Evolutionary conservation across 2,113 vertebrate species (phyloP).

Genomic region (Hydrochoerus hydrochaeris): DNA sequence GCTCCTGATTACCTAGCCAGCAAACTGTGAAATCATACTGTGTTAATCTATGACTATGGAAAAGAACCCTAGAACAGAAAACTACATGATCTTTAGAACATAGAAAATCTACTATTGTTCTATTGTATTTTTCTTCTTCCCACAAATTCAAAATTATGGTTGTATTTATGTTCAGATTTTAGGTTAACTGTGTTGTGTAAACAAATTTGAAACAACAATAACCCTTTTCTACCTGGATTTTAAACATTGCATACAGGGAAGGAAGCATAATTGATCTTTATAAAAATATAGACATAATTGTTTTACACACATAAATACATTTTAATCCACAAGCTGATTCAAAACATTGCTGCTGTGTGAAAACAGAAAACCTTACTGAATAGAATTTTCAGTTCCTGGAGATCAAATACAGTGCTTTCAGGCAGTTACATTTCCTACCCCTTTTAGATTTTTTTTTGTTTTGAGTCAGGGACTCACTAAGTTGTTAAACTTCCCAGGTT

Average conservation of each 20-base stretch:
- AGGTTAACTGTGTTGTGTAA: neutral
- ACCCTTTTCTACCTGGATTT: neutral
- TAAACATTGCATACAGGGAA: neutral
- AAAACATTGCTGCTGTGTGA: neutral
- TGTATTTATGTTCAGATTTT: neutral
- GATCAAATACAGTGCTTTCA: neutral
- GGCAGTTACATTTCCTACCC: neutral
- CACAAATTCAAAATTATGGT: neutral
- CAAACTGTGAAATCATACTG: neutral
- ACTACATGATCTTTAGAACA: neutral
- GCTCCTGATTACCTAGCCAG: conserved; percentile 24
- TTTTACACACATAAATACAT: neutral
- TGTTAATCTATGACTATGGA: neutral
- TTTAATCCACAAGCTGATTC: neutral
- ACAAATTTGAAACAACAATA: neutral
- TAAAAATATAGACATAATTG: neutral
- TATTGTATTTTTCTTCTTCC: neutral
- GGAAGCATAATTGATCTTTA: neutral
- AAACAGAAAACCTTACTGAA: neutral
- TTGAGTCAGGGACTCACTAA: neutral
- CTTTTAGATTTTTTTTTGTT: neutral
- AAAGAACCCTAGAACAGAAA: neutral
- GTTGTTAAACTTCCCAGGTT: neutral
- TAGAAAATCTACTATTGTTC: neutral
- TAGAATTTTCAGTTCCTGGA: conserved; percentile 6